Evolutionary conservation across 2,113 vertebrate genomes (phyloP).

Genomic region (Miniopterus natalensis): DNA sequence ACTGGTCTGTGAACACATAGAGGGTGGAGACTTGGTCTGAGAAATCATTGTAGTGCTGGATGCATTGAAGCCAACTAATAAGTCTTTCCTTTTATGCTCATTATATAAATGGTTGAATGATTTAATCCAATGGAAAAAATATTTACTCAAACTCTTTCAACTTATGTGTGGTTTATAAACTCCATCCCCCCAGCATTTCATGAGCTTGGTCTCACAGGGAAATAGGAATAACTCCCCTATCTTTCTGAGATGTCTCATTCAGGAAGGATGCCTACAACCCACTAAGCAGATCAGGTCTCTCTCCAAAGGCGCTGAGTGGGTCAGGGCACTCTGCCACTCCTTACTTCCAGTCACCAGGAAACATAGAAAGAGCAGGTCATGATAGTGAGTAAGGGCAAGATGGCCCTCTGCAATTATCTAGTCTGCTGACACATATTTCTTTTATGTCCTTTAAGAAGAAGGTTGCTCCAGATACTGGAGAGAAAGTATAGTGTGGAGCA

Average conservation of each 20-base stretch:
- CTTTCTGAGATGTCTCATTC: neutral
- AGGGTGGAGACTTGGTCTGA: neutral
- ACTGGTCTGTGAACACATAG: neutral
- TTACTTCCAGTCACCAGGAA: constrained; percentile 4
- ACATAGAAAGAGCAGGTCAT: neutral
- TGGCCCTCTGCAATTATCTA: neutral
- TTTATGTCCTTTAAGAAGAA: neutral
- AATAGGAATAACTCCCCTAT: neutral
- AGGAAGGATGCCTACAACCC: neutral
- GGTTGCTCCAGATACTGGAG: neutral
- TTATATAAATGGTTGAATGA: neutral
- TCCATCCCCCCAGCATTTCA: neutral
- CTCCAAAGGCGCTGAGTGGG: neutral
- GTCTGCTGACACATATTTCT: neutral
- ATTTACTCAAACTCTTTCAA: neutral
- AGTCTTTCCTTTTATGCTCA: neutral
- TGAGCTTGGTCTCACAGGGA: neutral
- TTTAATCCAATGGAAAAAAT: neutral
- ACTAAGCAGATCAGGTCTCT: neutral
- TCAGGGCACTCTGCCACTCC: neutral
- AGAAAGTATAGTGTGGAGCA: neutral
- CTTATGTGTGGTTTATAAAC: neutral
- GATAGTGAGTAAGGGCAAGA: neutral
- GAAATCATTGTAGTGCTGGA: neutral
- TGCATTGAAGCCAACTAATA: neutral